Percentiles rank a stretch among this genome's conserved stretches.
Evolutionary conservation across 2,113 vertebrate species (phyloP).

Genomic region (Spilogale gracilis): DNA sequence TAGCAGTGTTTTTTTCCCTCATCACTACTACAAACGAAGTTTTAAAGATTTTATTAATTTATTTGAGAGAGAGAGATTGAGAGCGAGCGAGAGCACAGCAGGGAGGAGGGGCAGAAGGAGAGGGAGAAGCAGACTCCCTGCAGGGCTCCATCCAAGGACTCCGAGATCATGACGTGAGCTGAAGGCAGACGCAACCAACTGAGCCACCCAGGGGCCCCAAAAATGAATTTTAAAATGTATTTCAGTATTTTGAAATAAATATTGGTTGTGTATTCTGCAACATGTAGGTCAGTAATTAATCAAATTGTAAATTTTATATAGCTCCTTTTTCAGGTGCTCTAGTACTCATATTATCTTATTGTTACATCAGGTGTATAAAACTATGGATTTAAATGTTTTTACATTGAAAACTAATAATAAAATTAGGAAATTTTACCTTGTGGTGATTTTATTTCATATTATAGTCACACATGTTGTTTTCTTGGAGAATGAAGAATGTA

Average conservation of each 20-base stretch:
- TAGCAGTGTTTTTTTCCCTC: background rate
- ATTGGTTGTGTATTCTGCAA: background rate
- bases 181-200: background rate
- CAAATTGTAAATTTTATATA: background rate
- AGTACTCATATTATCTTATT: background rate
- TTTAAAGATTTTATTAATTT: background rate
- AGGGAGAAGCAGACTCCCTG: background rate
- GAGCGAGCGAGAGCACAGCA: background rate
- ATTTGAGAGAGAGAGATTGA: background rate
- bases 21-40: background rate
- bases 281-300: background rate
- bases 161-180: background rate
- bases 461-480: background rate
- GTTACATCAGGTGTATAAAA: background rate
- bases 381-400: conserved; percentile 25
- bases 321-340: background rate
- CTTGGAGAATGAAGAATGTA: background rate
- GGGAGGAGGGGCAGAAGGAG: background rate
- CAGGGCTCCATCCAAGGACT: background rate
- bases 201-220: background rate
- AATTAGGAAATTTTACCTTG: conserved; percentile 42
- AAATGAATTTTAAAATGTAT: background rate
- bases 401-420: conserved; percentile 30
- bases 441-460: conserved; percentile 50
- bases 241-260: background rate